Conservation (phyloP, 2,797 vertebrate genomes). For the Enteromius paludinosus region DNA sequence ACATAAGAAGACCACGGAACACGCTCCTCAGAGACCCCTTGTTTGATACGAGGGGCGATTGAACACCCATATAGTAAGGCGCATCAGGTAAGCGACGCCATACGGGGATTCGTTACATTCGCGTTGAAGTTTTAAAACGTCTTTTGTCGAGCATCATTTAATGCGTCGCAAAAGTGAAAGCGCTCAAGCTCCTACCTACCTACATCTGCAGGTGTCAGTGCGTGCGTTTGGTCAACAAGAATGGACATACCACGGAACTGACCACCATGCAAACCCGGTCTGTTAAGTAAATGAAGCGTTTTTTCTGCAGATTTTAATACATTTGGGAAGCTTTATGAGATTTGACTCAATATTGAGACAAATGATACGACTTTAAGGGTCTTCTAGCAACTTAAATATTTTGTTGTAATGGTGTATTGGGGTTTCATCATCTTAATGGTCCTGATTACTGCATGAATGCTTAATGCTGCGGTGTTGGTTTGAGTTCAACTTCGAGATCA, state of each 20-base stretch:
- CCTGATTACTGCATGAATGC: slow-evolving; percentile 9
- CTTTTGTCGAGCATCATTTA: slow-evolving; percentile 24
- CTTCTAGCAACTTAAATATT: background rate
- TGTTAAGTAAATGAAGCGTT: background rate
- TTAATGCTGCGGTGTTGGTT: slow-evolving; percentile 34
- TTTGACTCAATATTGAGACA: background rate
- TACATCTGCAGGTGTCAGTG: slow-evolving; percentile 34
- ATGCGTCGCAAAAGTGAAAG: slow-evolving; percentile 14
- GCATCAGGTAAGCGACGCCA: slow-evolving; percentile 50
- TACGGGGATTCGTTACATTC: background rate
- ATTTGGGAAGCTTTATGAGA: background rate
- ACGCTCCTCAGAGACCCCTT: slow-evolving; percentile 3
- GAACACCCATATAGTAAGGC: background rate
- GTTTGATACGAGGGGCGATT: slow-evolving; percentile 34
- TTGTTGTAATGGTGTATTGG: background rate
- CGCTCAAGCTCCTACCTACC: slow-evolving; percentile 4
- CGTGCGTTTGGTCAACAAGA: background rate
- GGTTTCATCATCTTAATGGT: background rate
- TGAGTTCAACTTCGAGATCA: slow-evolving; percentile 42
- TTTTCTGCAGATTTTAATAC: background rate
- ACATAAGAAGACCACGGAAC: slow-evolving; percentile 28
- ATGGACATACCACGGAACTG: background rate
- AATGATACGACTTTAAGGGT: background rate
- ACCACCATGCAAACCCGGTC: background rate
- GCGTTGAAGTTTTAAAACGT: slow-evolving; percentile 28